Base-by-base conservation (phyloP, 2,797 vertebrate species). In the Erithacus rubecula region DNA sequence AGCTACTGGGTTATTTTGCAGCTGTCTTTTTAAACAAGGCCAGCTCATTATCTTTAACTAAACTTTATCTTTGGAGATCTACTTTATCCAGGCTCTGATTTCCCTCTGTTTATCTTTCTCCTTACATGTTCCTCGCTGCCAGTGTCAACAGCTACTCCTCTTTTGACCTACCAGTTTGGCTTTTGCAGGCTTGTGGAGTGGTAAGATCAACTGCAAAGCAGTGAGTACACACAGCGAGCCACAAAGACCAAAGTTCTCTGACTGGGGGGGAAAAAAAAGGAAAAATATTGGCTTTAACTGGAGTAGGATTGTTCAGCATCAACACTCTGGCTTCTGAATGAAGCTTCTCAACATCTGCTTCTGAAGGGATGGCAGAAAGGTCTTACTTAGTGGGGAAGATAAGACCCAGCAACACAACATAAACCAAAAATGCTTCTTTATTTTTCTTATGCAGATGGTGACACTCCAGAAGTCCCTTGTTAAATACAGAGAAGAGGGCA, bases 141-240 rank as follows among this genome's bases (percentile, higher is more conserved):
- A 93, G 93, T 96, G 94, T 95, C 93, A 96, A 93, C 93, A 96
- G 96, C 94, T 93, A 92, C 92, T 96, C 94, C 92, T 95, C 94
- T 83, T 93, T 43, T 93, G 92, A 96, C 94, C 95, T 79, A 95
- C 78, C 84, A 85, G 93, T 75, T 87, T 76, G 89, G 95, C 91
- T 95, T 89, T 90, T 23, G 14, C 58, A 63, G 92, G 32, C 92
- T 84, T 51, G 79, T 16, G 23, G 93, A 72, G 72, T 26, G 52
- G 85, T 15, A 71, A 78, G 80, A 91, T 87, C 95, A 86, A 67
- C 90, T 79, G 86, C 46, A 65, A 88, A 81, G 86, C 74, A 65
- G 58, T 0, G 56, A 92, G 87, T 58, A 82, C 72, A 74, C 90
- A 82, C 34, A 75, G 72, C 7, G 6, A 94, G 89, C 87, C 84